Evolutionary conservation across 2,888 invertebrate genomes (phyloP), one percentile per base, ranked within the genome.

Genomic region (Drosophila robusta): DNA sequence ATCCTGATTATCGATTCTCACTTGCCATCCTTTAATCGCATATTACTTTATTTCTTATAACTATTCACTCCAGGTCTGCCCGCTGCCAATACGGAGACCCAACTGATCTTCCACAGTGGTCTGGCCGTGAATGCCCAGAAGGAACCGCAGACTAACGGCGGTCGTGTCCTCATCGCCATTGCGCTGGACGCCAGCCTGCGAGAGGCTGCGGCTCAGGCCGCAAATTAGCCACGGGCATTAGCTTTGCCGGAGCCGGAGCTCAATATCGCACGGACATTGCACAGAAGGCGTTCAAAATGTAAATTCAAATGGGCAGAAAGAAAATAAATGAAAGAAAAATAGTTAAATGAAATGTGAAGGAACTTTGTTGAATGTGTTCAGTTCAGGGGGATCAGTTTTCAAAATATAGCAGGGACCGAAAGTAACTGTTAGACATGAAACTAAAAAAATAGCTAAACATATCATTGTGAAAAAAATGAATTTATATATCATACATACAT

Each of bases 231-330:
- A 93, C 94, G n/a, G 90, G 92, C 5, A 95, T 99, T 12, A 93
- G 94, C 75, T 99, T 98, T 93, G 95, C 96, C 14, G 98, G 97
- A 0, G 95, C 95, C 12, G 98, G 97, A 14, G 95, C 95, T 5
- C 97, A 97, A 91, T 97, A 95, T 89, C 93, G 99, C 69, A 96
- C 93, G 81, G 99, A 99, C 90, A 99, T 99, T 90, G 98, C 96
- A 0, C 95, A 96, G 75, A 95, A 97, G 89, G 97, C 97, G 36
- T 95, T 98, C 75, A 94, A 95, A 85, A 95, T 96, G 97, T 97
- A 92, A 92, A 66, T 18, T 14, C 5, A 12, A 36, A 38, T 29
- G 26, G 26, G 22, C 22, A 29, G 9, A 34, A 12, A 12, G 4
- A 12, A 34, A 34, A 34, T 34, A 34, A 12, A 34, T 3, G 4